A percentile compares a stretch with the other conserved stretches of the same genome.
phyloP scores from a whole-genome alignment of 2,113 vertebrate genomes.

The Urocolius indicus region DNA sequence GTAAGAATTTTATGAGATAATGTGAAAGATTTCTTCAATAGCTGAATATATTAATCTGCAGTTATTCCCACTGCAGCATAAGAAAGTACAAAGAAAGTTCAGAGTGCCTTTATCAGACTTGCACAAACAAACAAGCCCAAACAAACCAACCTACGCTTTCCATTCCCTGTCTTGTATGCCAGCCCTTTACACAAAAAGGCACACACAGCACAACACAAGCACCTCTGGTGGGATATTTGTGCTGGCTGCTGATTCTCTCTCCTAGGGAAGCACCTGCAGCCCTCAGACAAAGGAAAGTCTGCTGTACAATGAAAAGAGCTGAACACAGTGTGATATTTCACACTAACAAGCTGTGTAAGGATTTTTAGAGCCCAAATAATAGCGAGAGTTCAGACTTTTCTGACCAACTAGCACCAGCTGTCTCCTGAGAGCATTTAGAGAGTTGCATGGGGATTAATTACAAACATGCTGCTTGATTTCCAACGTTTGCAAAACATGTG shows the following conservation, averaged over 20 bases:
- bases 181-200: not conserved
- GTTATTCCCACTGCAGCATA: not conserved
- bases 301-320: not conserved
- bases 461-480: fast-evolving
- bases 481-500: not conserved
- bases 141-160: not conserved
- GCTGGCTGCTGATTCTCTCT: not conserved
- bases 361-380: not conserved
- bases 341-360: not conserved
- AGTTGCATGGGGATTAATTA: not conserved
- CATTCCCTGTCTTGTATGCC: not conserved
- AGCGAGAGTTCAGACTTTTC: not conserved
- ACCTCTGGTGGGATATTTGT: not conserved
- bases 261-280: not conserved
- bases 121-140: not conserved
- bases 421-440: not conserved
- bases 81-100: not conserved
- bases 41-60: not conserved
- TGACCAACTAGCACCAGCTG: not conserved
- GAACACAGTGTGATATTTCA: not conserved
- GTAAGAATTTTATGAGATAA: not conserved
- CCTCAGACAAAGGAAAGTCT: not conserved
- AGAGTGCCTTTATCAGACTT: not conserved
- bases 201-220: fast-evolving
- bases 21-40: not conserved